Evolutionary conservation across 2,797 vertebrate genomes (phyloP), one percentile per base, ranked within the genome.

Genomic region (Aythya fuligula): DNA sequence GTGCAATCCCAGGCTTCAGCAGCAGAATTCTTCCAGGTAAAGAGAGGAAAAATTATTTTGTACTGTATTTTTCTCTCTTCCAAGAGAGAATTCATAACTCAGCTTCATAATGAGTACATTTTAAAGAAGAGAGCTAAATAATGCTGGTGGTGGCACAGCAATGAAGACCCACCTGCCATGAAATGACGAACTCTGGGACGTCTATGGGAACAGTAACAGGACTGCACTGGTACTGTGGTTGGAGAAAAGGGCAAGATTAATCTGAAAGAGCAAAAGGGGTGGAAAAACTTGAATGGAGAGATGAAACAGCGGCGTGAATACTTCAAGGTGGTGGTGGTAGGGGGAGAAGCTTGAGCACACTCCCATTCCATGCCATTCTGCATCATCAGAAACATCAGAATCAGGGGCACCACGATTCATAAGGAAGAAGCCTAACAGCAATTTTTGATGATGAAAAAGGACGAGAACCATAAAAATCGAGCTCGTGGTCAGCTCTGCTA

Each of bases 261-360:
- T 11, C 38, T 64, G 43, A 83, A 85, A 67, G 38, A 95, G 51
- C 51, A 51, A 85, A 86, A 32, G 14, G 27, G 4, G 1, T 62
- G 0, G 1, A 86, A 69, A 70, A 91, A 79, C 73, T 70, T 78
- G 79, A 87, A 77, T 0, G 0, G 49, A 93, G 78, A 21, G 49
- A 20, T 72, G 69, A 62, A 95, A 72, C 12, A 79, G 24, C 4
- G 0, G 43, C 4, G 11, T 6, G 15, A 85, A 81, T 64, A 56
- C 2, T 1, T 51, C 77, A 61, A 8, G 0, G 2, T 0, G 7
- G 13, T 76, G 41, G 41, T 75, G n/a, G 61, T 34, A 16, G n/a
- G 8, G 43, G 51, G 54, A 56, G 51, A 54, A 66, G 38, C 24
- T 36, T 38, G 72, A 61, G 67, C 13, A 62, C 10, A 57, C 22